Evolutionary conservation across 2,888 invertebrate genomes (phyloP).

Genomic region (Chymomyza procnemis): DNA sequence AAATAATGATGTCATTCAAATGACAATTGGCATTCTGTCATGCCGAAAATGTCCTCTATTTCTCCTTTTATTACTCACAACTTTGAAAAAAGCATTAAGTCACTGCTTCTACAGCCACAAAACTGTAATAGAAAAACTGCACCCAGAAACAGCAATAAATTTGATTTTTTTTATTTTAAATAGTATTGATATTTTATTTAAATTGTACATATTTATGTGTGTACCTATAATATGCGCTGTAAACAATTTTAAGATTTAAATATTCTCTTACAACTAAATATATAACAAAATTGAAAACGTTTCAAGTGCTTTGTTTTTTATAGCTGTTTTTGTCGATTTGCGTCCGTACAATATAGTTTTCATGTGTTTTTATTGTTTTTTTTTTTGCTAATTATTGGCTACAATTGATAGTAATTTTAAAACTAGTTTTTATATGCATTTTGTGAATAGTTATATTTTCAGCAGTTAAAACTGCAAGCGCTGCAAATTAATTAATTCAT

Average conservation of each 20-base stretch:
- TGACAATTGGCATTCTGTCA: too few relatives aligned
- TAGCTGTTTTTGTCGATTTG: conserved; percentile 1
- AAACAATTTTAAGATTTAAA: conserved; percentile 61
- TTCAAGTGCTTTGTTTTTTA: conserved; percentile 48
- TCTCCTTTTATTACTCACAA: too few relatives aligned
- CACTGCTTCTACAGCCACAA: too few relatives aligned
- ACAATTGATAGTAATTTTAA: conserved; percentile 22
- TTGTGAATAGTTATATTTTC: not conserved
- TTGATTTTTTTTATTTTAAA: conserved; percentile 41
- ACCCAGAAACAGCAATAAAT: too few relatives aligned
- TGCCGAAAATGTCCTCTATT: too few relatives aligned
- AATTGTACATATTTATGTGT: conserved; percentile 67
- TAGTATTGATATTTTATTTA: conserved; percentile 60
- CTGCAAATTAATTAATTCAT: not conserved
- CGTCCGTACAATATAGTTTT: conserved; percentile 44
- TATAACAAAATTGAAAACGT: conserved; percentile 71
- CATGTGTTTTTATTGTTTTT: conserved; percentile 24
- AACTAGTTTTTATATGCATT: not conserved
- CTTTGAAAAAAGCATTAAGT: too few relatives aligned
- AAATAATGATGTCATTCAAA: too few relatives aligned
- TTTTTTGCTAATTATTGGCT: conserved; percentile 58
- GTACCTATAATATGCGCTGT: conserved; percentile 63
- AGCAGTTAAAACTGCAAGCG: not conserved
- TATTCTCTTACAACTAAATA: conserved; percentile 68
- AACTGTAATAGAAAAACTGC: too few relatives aligned